phyloP scores from a whole-genome alignment of 2,888 invertebrate species.

The Argyresthia goedartella region DNA sequence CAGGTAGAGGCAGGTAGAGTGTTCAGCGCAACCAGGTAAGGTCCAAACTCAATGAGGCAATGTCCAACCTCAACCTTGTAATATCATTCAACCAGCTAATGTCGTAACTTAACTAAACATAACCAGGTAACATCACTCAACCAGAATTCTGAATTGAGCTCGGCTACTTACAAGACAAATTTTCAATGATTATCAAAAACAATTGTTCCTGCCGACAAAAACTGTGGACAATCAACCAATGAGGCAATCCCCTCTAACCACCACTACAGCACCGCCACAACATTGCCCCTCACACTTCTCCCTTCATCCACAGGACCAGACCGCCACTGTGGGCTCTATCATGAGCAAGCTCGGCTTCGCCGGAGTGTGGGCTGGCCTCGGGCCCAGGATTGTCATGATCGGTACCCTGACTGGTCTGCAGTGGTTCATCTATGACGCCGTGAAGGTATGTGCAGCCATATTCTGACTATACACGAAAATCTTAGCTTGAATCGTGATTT shows the following conservation, averaged over 20 bases:
- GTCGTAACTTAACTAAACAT: too few species aligned
- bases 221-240: neutral
- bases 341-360: slow-evolving; percentile 59
- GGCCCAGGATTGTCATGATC: slow-evolving; percentile 96
- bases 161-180: neutral
- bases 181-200: neutral
- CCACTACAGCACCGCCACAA: neutral
- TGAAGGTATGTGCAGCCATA: slow-evolving; percentile 74
- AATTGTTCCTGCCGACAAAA: neutral
- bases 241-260: neutral
- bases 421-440: slow-evolving; percentile 98
- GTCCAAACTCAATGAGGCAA: slow-evolving; percentile 88
- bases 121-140: too few species aligned
- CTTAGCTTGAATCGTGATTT: neutral
- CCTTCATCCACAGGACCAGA: slow-evolving; percentile 43
- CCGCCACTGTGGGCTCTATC: slow-evolving; percentile 57
- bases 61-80: slow-evolving; percentile 96
- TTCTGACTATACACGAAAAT: neutral
- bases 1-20: slow-evolving; percentile 47
- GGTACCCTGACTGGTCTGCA: slow-evolving; percentile 96
- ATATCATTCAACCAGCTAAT: too few species aligned
- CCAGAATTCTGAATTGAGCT: neutral
- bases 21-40: slow-evolving; percentile 97
- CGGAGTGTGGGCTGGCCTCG: slow-evolving; percentile 90
- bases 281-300: too few species aligned